Base-by-base conservation (phyloP, 64 coral and sea anemone genomes). In the Stichodactyla helianthus region DNA sequence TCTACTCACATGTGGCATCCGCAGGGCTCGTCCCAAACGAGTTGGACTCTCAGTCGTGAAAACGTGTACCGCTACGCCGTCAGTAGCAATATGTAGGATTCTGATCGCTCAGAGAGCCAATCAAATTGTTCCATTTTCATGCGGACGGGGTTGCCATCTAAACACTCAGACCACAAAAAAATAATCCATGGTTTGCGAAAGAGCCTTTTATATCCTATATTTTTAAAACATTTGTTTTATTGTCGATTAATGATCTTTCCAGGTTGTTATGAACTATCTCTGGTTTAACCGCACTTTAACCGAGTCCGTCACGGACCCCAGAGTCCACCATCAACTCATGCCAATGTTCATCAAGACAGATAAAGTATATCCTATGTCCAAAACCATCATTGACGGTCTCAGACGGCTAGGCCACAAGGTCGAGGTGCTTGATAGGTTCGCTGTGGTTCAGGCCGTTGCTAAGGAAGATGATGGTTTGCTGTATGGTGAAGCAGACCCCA, bases 231-330 rank as follows among this genome's bases (percentile, higher is more conserved):
- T 44, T 44, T 44, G 35, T 44, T 44, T 44, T 44, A 44, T 44
- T 60, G 17, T 65, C 9, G 62, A 22, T 13, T 65, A n/a, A 23
- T 15, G 10, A 10, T 44, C 12, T 54, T 62, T 88, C 1, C 52
- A 96, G 94, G 85, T 86, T 10, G 86, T 85, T 17, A 96, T 96
- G 91, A 96, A 96, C 71, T 96, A 93, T 31, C 59, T 96, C 10
- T 96, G 94, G 94, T 96, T 96, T 64, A 85, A 90, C 60, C 81
- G 71, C 50, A 96, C 88, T 26, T 63, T 96, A 5, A 79, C 94
- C 6, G 22, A 96, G 7, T 79, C 94, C 11, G 88, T 96, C 17
- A 83, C 51, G 6, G 94, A 96, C 2, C 94, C 94, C 0, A 85
- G 94, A 18, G 16, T 96, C 2, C 94, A 96, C 15, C 94, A 96